Base-by-base conservation (phyloP, 1,140 invertebrate species). In the Neelides sp. region DNA sequence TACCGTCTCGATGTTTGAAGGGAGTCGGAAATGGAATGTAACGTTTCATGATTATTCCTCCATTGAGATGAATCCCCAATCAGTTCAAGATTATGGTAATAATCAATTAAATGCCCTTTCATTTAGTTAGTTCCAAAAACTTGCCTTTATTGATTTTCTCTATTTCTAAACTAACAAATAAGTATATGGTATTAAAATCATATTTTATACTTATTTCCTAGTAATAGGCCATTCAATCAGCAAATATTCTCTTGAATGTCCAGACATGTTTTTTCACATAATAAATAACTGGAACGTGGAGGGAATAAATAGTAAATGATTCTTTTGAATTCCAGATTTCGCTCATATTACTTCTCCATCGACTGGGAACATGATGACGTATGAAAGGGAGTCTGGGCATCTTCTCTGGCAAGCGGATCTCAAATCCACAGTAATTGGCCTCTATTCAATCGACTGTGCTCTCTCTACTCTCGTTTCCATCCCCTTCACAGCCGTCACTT, bases 1-100 rank as follows among this genome's bases (percentile, higher is more conserved):
- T 65, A 89, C 85, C 45, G 82, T 98, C 28, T 79, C 88, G 56
- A 95, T 98, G 89, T 82, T 87, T 55, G 91, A 97, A 64, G 81
- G 78, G 48, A 75, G 79, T 52, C 78, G 83, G 65, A 81, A 82
- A 62, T 98, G 92, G 91, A 97, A 98, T 73, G 83, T 95, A 10
- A 96, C 92, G 0, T 97, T 88, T 67, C 86, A 80, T 63, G 84
- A 88, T 69, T 90, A 90, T 68, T 78, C 84, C 1, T 79, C 85
- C 12, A 73, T 76, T 36, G 77, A 78, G 43, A 82, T 87, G 73
- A 76, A 75, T 20, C 73, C 77, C 47, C 80, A 88, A 59, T 72
- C 78, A 64, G 68, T 78, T 13, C 79, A 79, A 61, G 81, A 85
- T 70, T 92, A 93, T 75, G 84, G 87, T 91, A 68, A 72, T 69